Evolutionary conservation across 2,113 vertebrate species (phyloP).

Genomic region (Nerophis ophidion): DNA sequence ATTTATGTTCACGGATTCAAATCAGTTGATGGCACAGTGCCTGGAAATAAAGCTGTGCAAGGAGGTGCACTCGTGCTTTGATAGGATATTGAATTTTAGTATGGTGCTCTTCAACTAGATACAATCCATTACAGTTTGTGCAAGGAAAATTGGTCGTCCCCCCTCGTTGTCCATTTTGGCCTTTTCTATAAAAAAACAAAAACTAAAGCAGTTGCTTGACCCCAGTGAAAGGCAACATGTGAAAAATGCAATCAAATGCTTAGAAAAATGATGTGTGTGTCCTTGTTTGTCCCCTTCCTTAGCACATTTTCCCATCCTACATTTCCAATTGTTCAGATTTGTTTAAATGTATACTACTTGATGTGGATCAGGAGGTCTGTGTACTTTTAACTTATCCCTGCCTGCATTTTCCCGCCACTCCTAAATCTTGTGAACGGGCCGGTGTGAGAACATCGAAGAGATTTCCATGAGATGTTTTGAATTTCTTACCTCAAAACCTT

Average conservation of each 20-base stretch:
- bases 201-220: constrained; percentile 14
- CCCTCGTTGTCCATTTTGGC: constrained; percentile 8
- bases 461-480: too few species aligned
- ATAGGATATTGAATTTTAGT: constrained; percentile 27
- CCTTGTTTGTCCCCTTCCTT: constrained; percentile 4
- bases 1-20: constrained; percentile 8
- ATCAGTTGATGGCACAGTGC: constrained; percentile 14
- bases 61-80: constrained; percentile 11
- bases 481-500: too few species aligned
- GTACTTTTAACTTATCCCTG: too few species aligned
- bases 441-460: too few species aligned
- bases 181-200: constrained; percentile 12
- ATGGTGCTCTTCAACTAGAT: constrained; percentile 15
- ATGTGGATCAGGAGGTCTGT: too few species aligned
- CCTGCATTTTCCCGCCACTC: too few species aligned
- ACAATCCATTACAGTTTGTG: constrained; percentile 24
- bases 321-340: too few species aligned
- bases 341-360: too few species aligned
- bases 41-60: neutral
- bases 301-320: neutral
- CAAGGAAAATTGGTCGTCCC: constrained; percentile 23
- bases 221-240: constrained; percentile 10
- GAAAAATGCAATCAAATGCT: constrained; percentile 13
- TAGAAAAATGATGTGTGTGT: neutral
- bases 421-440: too few species aligned